Percentiles rank a stretch among this genome's conserved stretches.
Conservation (phyloP, 2,888 invertebrate species). For the Mystacides longicornis region DNA sequence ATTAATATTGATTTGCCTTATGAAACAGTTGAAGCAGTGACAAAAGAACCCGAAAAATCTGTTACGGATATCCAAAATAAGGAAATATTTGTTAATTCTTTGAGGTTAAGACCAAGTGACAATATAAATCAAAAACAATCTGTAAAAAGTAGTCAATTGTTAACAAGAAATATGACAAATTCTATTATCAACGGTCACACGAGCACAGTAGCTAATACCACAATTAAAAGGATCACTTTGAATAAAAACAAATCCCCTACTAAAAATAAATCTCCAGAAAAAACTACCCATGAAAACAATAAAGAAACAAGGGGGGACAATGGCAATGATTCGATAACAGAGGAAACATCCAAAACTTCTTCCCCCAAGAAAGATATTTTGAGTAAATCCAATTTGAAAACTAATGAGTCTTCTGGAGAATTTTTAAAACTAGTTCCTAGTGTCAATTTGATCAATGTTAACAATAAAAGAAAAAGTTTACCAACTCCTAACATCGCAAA, state of each 20-base stretch:
- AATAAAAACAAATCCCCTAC: background rate
- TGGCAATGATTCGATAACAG: background rate
- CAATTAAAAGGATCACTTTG: background rate
- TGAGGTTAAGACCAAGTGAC: slow-evolving; percentile 37
- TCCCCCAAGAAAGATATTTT: background rate
- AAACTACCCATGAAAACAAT: background rate
- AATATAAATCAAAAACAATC: background rate
- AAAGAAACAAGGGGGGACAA: background rate
- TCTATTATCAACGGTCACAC: background rate
- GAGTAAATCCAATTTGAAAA: background rate
- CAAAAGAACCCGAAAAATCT: too few relatives aligned
- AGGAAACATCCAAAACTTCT: background rate
- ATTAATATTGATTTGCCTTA: too few relatives aligned
- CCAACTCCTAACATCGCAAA: background rate
- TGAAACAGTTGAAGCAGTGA: too few relatives aligned
- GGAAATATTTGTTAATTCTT: slow-evolving; percentile 38
- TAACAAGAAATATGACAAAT: background rate
- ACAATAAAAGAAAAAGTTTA: background rate
- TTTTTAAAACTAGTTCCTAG: background rate
- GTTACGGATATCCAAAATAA: background rate
- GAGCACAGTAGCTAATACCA: background rate
- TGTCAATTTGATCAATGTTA: background rate
- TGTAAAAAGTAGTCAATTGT: background rate
- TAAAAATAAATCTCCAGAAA: background rate
- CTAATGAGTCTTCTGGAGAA: background rate